Evolutionary conservation across 2,113 vertebrate genomes (phyloP).

Genomic region (Esox niger): DNA sequence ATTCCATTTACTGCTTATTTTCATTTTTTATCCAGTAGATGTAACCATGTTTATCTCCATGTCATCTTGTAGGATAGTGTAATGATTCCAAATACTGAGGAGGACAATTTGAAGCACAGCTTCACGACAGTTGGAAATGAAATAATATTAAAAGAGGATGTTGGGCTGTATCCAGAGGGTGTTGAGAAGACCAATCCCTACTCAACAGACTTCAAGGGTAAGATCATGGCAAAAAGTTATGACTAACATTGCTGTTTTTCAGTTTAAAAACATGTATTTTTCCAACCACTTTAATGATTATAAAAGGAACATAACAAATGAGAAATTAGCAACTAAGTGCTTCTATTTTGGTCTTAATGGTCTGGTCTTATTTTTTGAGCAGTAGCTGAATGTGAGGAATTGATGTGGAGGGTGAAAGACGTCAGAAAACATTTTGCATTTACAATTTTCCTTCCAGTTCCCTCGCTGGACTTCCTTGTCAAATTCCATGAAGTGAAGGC

Average conservation of each 20-base stretch:
- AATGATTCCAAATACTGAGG: conserved; percentile 56
- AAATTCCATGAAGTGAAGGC: conserved; percentile 68
- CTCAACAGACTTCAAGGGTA: conserved; percentile 73
- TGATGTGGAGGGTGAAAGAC: no score
- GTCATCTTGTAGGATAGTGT: conserved; percentile 68
- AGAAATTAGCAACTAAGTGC: no score
- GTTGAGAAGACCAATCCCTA: conserved; percentile 71
- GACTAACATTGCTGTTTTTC: no score
- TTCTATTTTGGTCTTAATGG: no score
- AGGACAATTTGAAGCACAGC: conserved; percentile 57
- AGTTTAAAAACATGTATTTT: no score
- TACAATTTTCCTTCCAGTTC: conserved; percentile 58
- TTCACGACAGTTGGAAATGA: conserved; percentile 61
- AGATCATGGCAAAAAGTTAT: conserved; percentile 25
- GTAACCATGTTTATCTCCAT: background rate
- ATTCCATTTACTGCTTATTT: background rate
- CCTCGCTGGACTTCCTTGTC: conserved; percentile 68
- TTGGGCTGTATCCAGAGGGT: conserved; percentile 69
- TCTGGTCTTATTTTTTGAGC: no score
- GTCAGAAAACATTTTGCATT: background rate
- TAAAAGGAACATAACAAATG: no score
- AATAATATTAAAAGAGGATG: conserved; percentile 70
- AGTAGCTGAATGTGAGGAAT: no score
- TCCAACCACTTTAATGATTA: no score
- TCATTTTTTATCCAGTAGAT: background rate